Evolutionary conservation across 2,113 vertebrate species (phyloP), one percentile per base, ranked within the genome.

Genomic region (Lamprotornis superbus): DNA sequence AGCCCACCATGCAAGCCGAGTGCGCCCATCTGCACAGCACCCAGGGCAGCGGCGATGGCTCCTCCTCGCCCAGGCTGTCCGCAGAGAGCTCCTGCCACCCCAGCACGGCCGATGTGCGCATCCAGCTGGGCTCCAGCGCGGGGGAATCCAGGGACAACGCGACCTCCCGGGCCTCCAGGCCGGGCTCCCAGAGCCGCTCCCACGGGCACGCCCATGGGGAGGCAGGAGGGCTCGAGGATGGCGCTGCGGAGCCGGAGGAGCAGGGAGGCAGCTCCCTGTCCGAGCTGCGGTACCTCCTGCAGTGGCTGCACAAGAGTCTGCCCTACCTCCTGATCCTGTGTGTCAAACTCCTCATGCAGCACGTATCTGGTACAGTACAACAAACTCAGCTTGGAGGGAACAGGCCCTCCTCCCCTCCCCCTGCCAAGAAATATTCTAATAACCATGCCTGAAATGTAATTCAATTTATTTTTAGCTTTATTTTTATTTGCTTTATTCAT

Each of bases 291-390:
- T 98, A 97, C 97, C 97, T 99, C 78, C 98, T 99, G 87, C 98
- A 98, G 90, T 99, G 99, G 99, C 85, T 99, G 93, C 98, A 99
- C 73, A 99, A 98, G 97, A 99, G 99, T 93, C 98, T 99, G 97
- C 99, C 99, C 20, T 99, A 99, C 83, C 98, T 99, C 35, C 57
- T 99, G 46, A 98, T 99, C 96, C 98, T 99, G 87, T 96, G 98
- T 95, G 97, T 98, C 97, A 99, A 99, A 97, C 96, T 99, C 83
- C 88, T 99, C 93, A 94, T 98, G 97, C 99, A 99, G 89, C 99
- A 99, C 82, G 93, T 98, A 37, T 97, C 98, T 24, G 99, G 99
- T 99, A 98, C 88, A 95, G 87, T 95, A 89, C 76, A 91, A 94
- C 60, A 37, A 65, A 68, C 70, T 5, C 33, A 27, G 68, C 61